A percentile compares a stretch with the other conserved stretches of the same genome.
These are phyloP conservation scores for Conus betulinus DNA, from an alignment of 1,140 invertebrate genomes.

Conservation along the genomic window DNA sequence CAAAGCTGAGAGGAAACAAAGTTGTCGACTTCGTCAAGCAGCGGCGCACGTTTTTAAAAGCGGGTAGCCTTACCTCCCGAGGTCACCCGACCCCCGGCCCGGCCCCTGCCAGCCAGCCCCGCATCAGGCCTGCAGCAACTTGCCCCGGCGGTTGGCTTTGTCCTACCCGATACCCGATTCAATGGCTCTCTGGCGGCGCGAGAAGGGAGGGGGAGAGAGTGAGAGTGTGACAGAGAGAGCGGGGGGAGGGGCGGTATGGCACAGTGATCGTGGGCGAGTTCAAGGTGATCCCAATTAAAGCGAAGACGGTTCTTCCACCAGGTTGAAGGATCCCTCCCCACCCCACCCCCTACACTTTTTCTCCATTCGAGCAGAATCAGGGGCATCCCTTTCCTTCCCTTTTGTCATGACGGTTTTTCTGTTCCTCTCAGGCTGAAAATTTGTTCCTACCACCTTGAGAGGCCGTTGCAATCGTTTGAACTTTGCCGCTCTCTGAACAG, in stretches of 20 bases:
- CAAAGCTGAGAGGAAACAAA: neutral
- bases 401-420: too few species aligned
- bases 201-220: neutral
- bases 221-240: neutral
- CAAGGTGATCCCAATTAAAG: neutral
- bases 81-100: neutral
- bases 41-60: neutral
- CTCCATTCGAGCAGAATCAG: too few species aligned
- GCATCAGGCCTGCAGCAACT: neutral
- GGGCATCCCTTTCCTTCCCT: too few species aligned
- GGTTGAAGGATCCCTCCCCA: neutral
- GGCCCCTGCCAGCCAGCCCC: neutral
- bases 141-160: neutral
- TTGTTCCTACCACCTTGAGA: too few species aligned
- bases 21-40: neutral
- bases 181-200: neutral
- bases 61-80: neutral
- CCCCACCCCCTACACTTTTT: too few species aligned
- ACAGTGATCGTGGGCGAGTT: neutral
- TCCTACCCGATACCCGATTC: conserved; percentile 2
- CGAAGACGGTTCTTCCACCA: neutral
- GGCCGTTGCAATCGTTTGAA: too few species aligned
- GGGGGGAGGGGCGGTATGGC: neutral
- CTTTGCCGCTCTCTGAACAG: too few species aligned
- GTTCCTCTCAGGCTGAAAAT: too few species aligned